A percentile compares a stretch with the other conserved stretches of the same genome.
These are phyloP conservation scores for Cosmopolites sordidus DNA, from an alignment of 2,888 invertebrate genomes.

Conservation along the genomic window DNA sequence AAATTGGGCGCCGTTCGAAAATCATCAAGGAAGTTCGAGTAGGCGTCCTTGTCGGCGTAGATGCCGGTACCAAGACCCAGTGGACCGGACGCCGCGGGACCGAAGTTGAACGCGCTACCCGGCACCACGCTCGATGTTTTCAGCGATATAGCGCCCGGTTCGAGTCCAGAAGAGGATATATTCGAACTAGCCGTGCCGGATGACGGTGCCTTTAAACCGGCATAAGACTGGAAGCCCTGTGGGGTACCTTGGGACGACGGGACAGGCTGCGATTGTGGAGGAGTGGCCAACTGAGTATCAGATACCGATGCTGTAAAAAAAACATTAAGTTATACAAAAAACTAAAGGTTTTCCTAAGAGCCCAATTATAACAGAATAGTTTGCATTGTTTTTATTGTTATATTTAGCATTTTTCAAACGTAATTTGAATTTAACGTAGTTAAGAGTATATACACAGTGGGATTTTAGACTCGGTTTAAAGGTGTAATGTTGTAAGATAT, in stretches of 20 bases:
- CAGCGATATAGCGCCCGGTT: conserved; percentile 55
- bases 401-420: too few species aligned
- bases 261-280: conserved; percentile 8
- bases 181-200: conserved; percentile 28
- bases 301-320: background rate
- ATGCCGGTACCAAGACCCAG: conserved; percentile 55
- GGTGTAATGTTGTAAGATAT: too few species aligned
- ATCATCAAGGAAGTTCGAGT: conserved; percentile 67
- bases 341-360: too few species aligned
- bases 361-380: too few species aligned
- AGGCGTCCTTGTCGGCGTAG: conserved; percentile 62
- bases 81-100: conserved; percentile 58
- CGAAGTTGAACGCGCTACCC: conserved; percentile 82
- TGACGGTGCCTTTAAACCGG: conserved; percentile 49
- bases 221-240: conserved; percentile 58
- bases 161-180: conserved; percentile 34
- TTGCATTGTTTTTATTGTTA: too few species aligned
- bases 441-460: too few species aligned
- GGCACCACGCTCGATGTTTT: conserved; percentile 71
- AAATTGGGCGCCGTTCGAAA: conserved; percentile 62
- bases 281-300: background rate
- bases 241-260: conserved; percentile 31
- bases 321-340: too few species aligned
- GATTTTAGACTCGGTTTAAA: too few species aligned
- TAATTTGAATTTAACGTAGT: too few species aligned